Evolutionary conservation across 1,140 invertebrate genomes (phyloP), one percentile per base, ranked within the genome.

Genomic region (Uloborus diversus): DNA sequence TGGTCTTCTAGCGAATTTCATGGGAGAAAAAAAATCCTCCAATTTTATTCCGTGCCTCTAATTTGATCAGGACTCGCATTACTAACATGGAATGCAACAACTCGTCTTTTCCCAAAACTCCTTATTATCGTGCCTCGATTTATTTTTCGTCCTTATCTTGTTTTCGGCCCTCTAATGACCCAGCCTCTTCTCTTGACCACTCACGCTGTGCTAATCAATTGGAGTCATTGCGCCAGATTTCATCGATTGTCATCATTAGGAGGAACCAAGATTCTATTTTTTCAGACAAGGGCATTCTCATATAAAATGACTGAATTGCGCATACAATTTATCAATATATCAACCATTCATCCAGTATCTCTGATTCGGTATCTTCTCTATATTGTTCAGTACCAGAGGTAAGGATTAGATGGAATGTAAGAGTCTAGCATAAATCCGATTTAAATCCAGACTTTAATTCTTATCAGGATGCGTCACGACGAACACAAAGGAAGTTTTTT

Each of bases 31-130:
- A 42, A 49, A 64, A 28, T 42, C 42, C 25, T 56, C 27, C 73
- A 64, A 76, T 76, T 76, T 65, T 56, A 65, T 56, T 51, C 71
- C 30, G 59, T 37, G 59, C 71, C 73, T 30, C 61, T 65, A 76
- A 76, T 76, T 76, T 76, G 73, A 76, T 76, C 73, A 76, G 73
- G 73, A 65, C 35, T 76, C 73, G 73, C 61, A 76, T 76, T 76
- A 76, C 73, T 65, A 76, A 76, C 73, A 76, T 76, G 37, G 61
- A 76, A 59, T 76, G 73, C 73, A 76, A 76, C 73, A 76, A 76
- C 73, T 65, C 73, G 73, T 76, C 73, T 76, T 76, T 76, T 76
- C 73, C 64, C 59, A 65, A 65, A 76, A 65, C 73, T 76, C 73
- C 73, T 76, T 76, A 76, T 76, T 76, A 76, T 76, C 70, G 35